Base-by-base conservation (phyloP, 2,797 vertebrate species). In the Pipistrellus pipistrellus region DNA sequence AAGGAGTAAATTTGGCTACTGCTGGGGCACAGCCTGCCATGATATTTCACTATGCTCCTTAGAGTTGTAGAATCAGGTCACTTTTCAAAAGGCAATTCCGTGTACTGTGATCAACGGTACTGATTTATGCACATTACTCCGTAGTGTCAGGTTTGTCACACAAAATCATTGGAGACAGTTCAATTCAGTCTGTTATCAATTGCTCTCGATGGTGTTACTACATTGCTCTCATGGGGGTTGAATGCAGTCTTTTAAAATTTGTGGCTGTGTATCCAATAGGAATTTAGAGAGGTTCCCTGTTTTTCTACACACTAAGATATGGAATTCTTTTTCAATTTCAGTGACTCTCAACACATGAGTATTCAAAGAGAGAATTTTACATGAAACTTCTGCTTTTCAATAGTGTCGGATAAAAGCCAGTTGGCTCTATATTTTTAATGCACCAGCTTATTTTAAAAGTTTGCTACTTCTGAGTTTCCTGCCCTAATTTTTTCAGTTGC, bases 261-360 rank as follows among this genome's bases (percentile, higher is more conserved):
- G 83, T 86, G 89, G 27, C 12, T 90, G 10, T 57, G 57, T 38
- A 57, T 68, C 68, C 48, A 17, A 46, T 21, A 91, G 44, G 90
- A 78, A 87, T 86, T 69, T 83, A 77, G 51, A 81, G 59, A 80
- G 5, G 8, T 23, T 73, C 6, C 30, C 59, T 66, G 35, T 75
- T 91, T 78, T 44, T 41, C 21, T 87, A 57, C 11, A 80, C 23
- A 17, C 2, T 68, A 85, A 87, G 20, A 64, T 80, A 62, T 1
- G 69, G 51, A 87, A 75, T 83, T 93, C 20, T 91, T 95, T 69
- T 73, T 94, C 62, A 84, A 44, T 66, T 62, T 95, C 17, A 55
- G 13, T 35, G 38, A 84, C 87, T 86, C 27, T 90, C 23, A 90
- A 48, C 30, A 20, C 0, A 41, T 81, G 38, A n/a, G 17, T 78